These are phyloP conservation scores for Hybognathus amarus DNA, from an alignment of 2,797 vertebrate species.

Conservation along the genomic window DNA sequence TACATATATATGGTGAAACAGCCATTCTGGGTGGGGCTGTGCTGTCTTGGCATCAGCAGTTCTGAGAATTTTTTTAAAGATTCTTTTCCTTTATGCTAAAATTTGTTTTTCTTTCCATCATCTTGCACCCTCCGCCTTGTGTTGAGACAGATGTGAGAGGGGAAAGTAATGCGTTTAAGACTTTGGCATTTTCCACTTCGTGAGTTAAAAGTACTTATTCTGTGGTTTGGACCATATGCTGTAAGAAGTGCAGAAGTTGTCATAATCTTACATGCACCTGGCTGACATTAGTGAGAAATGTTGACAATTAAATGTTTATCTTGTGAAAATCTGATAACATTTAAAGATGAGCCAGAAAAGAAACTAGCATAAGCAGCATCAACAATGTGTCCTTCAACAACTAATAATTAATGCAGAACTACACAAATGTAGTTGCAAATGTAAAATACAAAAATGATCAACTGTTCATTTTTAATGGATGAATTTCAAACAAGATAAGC, in stretches of 20 bases:
- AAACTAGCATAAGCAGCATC: neutral
- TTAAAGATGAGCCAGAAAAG: neutral
- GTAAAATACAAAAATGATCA: neutral
- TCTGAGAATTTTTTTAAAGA: conserved; percentile 58
- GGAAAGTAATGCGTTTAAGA: conserved; percentile 42
- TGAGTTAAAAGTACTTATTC: conserved; percentile 56
- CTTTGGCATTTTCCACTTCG: conserved; percentile 61
- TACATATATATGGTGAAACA: conserved; percentile 48
- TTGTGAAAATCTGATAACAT: conserved; percentile 5
- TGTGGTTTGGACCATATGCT: conserved; percentile 33
- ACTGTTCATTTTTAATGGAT: neutral
- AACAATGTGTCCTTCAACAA: neutral
- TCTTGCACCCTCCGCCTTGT: conserved; percentile 68
- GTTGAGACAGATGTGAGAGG: conserved; percentile 73
- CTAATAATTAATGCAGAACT: neutral
- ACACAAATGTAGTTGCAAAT: too few relatives aligned
- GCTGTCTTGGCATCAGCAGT: conserved; percentile 71
- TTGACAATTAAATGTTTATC: conserved; percentile 18
- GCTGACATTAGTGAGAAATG: conserved; percentile 41
- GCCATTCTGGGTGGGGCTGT: conserved; percentile 61
- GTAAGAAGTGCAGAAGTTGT: conserved; percentile 9
- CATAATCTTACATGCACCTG: conserved; percentile 37
- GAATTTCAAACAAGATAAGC: too few relatives aligned
- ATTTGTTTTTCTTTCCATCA: conserved; percentile 64
- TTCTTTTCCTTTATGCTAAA: conserved; percentile 65